Evolutionary conservation across 2,113 vertebrate genomes (phyloP), one percentile per base, ranked within the genome.

Genomic region (Oophaga pumilio): DNA sequence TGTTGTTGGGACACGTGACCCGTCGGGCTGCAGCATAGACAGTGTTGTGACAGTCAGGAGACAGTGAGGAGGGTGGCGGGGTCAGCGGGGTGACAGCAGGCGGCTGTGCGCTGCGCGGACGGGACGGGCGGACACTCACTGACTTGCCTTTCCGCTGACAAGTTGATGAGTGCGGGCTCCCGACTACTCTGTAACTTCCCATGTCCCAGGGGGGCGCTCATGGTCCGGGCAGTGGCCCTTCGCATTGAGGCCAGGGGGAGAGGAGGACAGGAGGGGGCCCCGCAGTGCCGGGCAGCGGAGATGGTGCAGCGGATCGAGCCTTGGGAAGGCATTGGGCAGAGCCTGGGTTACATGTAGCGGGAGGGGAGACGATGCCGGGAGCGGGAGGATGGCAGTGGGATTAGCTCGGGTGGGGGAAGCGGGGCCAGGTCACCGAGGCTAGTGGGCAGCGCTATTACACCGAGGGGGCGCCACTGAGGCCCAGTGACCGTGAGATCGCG

Each of bases 41-140:
- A 91, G 91, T 89, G 93, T 95, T 96, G 96, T 94, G 95, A 97
- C 96, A 95, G 95, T 94, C 93, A 76, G 82, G 90, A 74, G 33
- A 22, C 71, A 49, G 71, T 84, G 84, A 89, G 89, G 89, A 92
- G 76, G 80, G 89, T 56, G 89, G 89, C 90, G 82, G 90, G 92
- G 91, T 76, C 76, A 79, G 69, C 13, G 52, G 73, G 89, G 87
- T 81, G 77, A 81, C 64, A 73, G 76, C 1, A 17, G 33, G 24
- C 13, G 53, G 86, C 12, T 24, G n/a, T 6, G 56, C 49, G 26
- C 18, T 50, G 62, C 26, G 52, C n/a, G n/a, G 24, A 1, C 24
- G 11, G 66, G 24, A 59, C 52, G 17, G 49, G 57, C 53, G 11
- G 1, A 7, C 18, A 15, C 14, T 49, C 22, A 76, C 13, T 22